phyloP scores from a whole-genome alignment of 2,888 invertebrate genomes.

The Encarsia formosa region DNA sequence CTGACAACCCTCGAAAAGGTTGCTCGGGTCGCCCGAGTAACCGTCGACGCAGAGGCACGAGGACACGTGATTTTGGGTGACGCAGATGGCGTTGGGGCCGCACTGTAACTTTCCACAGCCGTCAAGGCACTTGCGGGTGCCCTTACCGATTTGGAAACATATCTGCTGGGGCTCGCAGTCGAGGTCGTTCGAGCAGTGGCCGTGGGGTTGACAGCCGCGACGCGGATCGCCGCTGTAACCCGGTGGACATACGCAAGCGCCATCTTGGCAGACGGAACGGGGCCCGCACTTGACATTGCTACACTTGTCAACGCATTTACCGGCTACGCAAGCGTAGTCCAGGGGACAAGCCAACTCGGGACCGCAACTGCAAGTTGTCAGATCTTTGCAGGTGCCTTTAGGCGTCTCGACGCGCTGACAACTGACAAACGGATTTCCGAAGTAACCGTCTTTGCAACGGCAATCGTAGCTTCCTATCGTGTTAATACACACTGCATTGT shows the following conservation, averaged over 20 bases:
- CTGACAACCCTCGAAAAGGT: slow-evolving; percentile 75
- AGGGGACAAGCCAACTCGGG: slow-evolving; percentile 70
- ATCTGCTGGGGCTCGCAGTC: slow-evolving; percentile 82
- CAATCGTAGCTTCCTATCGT: slow-evolving; percentile 86
- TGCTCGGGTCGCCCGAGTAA: slow-evolving; percentile 76
- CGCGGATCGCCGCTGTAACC: slow-evolving; percentile 72
- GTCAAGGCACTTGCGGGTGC: slow-evolving; percentile 76
- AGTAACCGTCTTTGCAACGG: slow-evolving; percentile 76
- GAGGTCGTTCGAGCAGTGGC: slow-evolving; percentile 75
- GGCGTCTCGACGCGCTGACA: slow-evolving; percentile 66
- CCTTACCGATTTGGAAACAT: slow-evolving; percentile 80
- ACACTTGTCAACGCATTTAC: slow-evolving; percentile 74
- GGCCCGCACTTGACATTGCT: slow-evolving; percentile 75
- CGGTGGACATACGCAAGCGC: slow-evolving; percentile 74
- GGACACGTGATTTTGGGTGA: slow-evolving; percentile 78
- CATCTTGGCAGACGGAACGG: slow-evolving; percentile 74
- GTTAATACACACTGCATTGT: slow-evolving; percentile 85
- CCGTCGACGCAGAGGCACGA: slow-evolving; percentile 83
- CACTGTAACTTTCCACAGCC: slow-evolving; percentile 84
- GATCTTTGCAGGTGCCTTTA: slow-evolving; percentile 65
- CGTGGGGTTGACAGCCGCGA: slow-evolving; percentile 69
- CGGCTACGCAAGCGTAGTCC: slow-evolving; percentile 70
- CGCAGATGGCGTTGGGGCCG: slow-evolving; percentile 84
- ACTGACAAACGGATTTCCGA: slow-evolving; percentile 82
- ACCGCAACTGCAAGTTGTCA: slow-evolving; percentile 67